phyloP scores from a whole-genome alignment of 2,888 invertebrate species.

The Stenchaetothrips biformis region DNA sequence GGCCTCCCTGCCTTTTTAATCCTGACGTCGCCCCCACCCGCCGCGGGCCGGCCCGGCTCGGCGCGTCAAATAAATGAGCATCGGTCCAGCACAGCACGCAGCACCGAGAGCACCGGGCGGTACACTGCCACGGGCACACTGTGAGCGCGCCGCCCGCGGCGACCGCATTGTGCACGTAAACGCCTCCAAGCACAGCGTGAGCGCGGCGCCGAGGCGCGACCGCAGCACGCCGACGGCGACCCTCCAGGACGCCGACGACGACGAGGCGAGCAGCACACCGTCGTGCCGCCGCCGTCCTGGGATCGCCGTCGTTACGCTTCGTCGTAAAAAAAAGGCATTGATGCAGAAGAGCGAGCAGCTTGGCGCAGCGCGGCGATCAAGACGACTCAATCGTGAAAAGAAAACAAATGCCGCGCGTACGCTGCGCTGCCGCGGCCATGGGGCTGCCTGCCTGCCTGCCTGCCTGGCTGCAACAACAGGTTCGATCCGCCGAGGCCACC shows the following conservation, averaged over 20 bases:
- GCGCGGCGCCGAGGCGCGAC: background rate
- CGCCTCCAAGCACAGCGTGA: background rate
- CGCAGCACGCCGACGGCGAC: too few species aligned
- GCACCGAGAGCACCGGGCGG: background rate
- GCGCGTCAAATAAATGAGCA: slow-evolving; percentile 15
- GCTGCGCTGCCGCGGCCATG: background rate
- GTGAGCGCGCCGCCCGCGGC: background rate
- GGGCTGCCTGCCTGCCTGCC: background rate
- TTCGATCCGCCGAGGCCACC: background rate
- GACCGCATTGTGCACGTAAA: background rate
- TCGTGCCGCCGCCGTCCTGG: too few species aligned
- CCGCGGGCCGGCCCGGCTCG: background rate
- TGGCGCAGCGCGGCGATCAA: slow-evolving; percentile 6
- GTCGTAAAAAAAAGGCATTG: slow-evolving; percentile 8
- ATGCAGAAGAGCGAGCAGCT: background rate
- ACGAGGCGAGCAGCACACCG: too few species aligned
- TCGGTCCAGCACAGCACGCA: background rate
- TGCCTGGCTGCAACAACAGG: background rate
- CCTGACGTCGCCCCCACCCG: background rate
- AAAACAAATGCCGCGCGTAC: background rate
- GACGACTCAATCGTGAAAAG: slow-evolving; percentile 24
- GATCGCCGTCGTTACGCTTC: background rate
- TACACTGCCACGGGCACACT: background rate
- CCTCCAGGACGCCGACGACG: too few species aligned
- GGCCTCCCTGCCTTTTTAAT: background rate